Evolutionary conservation across 1,140 invertebrate species (phyloP).

Genomic region (Cherax destructor): DNA sequence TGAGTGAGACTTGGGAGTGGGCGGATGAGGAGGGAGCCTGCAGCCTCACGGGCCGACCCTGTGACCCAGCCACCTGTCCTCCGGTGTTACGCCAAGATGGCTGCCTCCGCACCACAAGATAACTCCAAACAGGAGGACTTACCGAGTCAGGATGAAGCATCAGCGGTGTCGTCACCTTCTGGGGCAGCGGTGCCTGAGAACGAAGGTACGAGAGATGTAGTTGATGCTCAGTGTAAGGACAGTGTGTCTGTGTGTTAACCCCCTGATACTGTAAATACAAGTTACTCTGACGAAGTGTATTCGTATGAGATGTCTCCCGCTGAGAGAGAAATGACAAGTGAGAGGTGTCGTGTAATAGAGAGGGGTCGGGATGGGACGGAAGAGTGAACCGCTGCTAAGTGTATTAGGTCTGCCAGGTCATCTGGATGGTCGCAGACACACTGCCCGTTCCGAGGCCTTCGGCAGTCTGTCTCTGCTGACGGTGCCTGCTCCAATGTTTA

Average conservation of each 20-base stretch:
- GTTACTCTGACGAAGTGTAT: not conserved
- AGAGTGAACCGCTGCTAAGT: not conserved
- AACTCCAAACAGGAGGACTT: not conserved
- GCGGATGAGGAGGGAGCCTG: constrained; percentile 53
- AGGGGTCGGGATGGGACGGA: not conserved
- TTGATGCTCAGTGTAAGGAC: not conserved
- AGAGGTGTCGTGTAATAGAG: not conserved
- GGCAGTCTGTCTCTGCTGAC: constrained; percentile 25
- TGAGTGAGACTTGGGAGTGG: constrained; percentile 45
- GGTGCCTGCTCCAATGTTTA: constrained; percentile 37
- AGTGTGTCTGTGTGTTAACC: not conserved
- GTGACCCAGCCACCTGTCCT: constrained; percentile 15
- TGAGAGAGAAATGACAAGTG: not conserved
- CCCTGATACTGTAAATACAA: not conserved
- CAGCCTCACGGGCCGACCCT: constrained; percentile 50
- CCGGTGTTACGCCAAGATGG: constrained; percentile 31
- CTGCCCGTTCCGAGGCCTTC: constrained; percentile 33
- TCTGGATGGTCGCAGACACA: constrained; percentile 58
- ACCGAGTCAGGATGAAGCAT: not conserved
- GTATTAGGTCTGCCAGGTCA: not conserved
- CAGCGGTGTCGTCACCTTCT: not conserved
- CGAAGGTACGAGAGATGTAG: not conserved
- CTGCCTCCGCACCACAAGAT: not conserved
- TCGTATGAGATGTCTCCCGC: not conserved
- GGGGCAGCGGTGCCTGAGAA: not conserved